A percentile compares a stretch with the other conserved stretches of the same genome.
Conservation (phyloP, 1,140 invertebrate species). For the Lucilia sericata region DNA sequence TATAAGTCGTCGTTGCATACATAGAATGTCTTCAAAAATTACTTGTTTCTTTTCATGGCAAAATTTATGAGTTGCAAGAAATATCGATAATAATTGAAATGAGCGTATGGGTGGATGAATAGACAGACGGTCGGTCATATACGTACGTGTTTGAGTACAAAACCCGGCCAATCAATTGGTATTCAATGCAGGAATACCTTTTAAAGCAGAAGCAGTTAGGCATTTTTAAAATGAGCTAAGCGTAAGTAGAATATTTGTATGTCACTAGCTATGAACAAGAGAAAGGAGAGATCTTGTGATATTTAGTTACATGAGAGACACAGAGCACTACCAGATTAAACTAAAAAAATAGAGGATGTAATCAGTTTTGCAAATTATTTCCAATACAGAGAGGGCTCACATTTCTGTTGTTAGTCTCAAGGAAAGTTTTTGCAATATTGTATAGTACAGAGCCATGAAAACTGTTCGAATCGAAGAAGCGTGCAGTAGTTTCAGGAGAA, state of each 20-base stretch:
- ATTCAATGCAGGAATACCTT: not conserved
- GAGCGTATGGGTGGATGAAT: not conserved
- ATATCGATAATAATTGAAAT: constrained; percentile 9
- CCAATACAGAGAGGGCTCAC: too few relatives aligned
- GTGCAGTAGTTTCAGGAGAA: too few relatives aligned
- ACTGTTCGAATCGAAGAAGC: too few relatives aligned
- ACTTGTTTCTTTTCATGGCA: not conserved
- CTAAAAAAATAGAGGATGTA: not conserved
- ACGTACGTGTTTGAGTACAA: constrained; percentile 16
- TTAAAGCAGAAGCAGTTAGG: not conserved
- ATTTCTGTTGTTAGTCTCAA: too few relatives aligned
- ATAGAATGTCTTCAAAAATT: not conserved
- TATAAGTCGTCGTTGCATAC: not conserved
- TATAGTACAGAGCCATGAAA: too few relatives aligned
- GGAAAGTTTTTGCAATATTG: too few relatives aligned
- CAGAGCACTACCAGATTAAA: not conserved
- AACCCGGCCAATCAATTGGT: constrained; percentile 15
- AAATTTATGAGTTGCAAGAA: constrained; percentile 30
- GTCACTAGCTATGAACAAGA: not conserved
- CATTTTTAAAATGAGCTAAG: not conserved
- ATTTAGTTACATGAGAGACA: not conserved
- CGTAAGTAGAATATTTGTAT: constrained; percentile 3
- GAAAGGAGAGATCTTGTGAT: not conserved
- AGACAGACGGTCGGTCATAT: not conserved
- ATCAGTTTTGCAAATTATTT: too few relatives aligned